A percentile compares a stretch with the other conserved stretches of the same genome.
Conservation (phyloP, 1,140 invertebrate species). For the Bicyclus anynana region DNA sequence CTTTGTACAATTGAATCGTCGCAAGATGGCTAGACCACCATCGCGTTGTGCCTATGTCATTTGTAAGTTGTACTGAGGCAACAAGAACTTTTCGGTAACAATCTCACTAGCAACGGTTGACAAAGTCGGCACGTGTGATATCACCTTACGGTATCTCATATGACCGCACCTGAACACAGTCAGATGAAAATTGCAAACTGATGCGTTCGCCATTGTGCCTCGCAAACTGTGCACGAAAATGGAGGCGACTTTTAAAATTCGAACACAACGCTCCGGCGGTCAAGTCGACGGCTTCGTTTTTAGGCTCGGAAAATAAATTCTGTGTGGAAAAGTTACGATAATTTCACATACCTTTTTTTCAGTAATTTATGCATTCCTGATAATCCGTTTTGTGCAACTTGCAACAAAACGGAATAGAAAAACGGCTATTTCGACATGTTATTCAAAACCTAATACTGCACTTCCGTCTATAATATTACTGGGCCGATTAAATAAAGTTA, state of each 20-base stretch:
- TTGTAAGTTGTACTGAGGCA: too few species aligned
- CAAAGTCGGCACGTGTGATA: background rate
- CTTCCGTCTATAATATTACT: too few species aligned
- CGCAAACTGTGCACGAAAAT: slow-evolving; percentile 28
- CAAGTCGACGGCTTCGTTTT: slow-evolving; percentile 4
- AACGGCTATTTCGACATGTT: too few species aligned
- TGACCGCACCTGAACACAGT: slow-evolving; percentile 8
- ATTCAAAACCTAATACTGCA: too few species aligned
- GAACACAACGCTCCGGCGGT: too few species aligned
- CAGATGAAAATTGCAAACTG: slow-evolving; percentile 17
- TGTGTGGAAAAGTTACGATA: background rate
- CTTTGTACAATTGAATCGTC: too few species aligned
- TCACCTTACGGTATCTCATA: slow-evolving; percentile 1
- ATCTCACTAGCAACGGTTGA: background rate
- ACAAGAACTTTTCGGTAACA: background rate
- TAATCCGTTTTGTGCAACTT: background rate
- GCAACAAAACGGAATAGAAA: too few species aligned
- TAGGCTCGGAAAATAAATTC: slow-evolving; percentile 5
- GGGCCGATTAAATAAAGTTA: too few species aligned
- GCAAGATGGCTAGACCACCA: too few species aligned
- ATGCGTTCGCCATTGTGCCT: slow-evolving; percentile 10
- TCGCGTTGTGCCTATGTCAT: too few species aligned
- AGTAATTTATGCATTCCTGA: background rate
- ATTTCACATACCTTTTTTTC: background rate
- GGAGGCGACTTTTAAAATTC: slow-evolving; percentile 21